Conservation (phyloP, 2,888 invertebrate species). For the Elmis aenea region DNA sequence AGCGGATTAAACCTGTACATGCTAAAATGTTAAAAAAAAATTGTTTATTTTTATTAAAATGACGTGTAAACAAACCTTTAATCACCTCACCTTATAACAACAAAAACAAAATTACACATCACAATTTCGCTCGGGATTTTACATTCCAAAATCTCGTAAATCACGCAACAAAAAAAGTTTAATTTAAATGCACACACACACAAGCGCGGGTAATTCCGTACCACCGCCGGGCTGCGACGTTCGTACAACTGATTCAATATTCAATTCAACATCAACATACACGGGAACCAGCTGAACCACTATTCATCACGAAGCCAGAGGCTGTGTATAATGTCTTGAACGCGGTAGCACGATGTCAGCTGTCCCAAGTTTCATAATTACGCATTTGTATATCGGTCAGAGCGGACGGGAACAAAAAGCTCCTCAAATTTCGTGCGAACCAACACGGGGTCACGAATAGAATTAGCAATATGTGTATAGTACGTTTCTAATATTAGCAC, state of each 20-base stretch:
- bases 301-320: slow-evolving; percentile 25
- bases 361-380: slow-evolving; percentile 29
- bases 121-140: no score
- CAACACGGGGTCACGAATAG: slow-evolving; percentile 11
- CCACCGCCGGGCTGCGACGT: slow-evolving; percentile 8
- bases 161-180: no score
- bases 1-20: no score
- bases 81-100: no score
- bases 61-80: no score
- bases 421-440: slow-evolving; percentile 15
- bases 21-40: no score
- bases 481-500: slow-evolving; percentile 10
- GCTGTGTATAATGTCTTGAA: slow-evolving; percentile 24
- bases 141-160: no score
- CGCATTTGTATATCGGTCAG: slow-evolving; percentile 23
- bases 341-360: slow-evolving; percentile 26
- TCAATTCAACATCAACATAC: slow-evolving; percentile 21
- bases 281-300: slow-evolving; percentile 22
- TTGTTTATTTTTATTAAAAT: no score
- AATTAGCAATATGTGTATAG: slow-evolving; percentile 10
- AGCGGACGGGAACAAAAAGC: slow-evolving; percentile 13
- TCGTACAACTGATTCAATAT: slow-evolving; percentile 26
- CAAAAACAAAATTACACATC: no score
- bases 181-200: no score
- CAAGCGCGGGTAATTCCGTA: slow-evolving; percentile 1